These are phyloP conservation scores for Pelochelys cantorii DNA, from an alignment of 2,797 vertebrate genomes.

Conservation along the genomic window DNA sequence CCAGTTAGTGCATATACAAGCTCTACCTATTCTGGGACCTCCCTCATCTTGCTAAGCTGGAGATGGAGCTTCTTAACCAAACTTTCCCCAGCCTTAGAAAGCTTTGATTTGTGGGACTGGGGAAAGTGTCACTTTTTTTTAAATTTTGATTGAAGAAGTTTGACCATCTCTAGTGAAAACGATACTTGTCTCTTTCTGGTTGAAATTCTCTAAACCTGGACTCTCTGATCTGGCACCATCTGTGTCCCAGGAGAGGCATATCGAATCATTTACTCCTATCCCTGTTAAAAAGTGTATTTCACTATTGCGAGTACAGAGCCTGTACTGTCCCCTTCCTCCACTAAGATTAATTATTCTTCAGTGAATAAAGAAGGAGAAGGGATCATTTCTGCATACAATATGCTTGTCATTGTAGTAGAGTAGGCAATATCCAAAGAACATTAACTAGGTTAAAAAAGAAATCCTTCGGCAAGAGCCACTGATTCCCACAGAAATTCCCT, in stretches of 20 bases:
- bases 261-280: background rate
- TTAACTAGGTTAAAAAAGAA: slow-evolving; percentile 66
- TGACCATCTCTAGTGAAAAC: background rate
- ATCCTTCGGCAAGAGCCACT: slow-evolving; percentile 62
- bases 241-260: background rate
- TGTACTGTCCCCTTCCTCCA: slow-evolving; percentile 44
- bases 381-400: slow-evolving; percentile 37
- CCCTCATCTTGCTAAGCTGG: background rate
- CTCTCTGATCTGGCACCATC: background rate
- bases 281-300: slow-evolving; percentile 41
- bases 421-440: slow-evolving; percentile 61
- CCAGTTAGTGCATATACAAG: too few species aligned
- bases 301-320: slow-evolving; percentile 1
- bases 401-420: slow-evolving; percentile 37
- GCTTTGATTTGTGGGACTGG: background rate
- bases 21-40: fast-evolving
- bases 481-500: slow-evolving; percentile 79
- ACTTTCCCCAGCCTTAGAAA: background rate
- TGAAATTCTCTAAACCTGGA: too few species aligned
- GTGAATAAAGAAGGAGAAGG: slow-evolving; percentile 72
- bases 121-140: background rate
- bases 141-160: background rate
- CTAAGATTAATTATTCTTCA: slow-evolving; percentile 28
- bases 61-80: fast-evolving
- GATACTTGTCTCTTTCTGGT: background rate